Evolutionary conservation across 2,113 vertebrate genomes (phyloP), one percentile per base, ranked within the genome.

Genomic region (Gavialis gangeticus): DNA sequence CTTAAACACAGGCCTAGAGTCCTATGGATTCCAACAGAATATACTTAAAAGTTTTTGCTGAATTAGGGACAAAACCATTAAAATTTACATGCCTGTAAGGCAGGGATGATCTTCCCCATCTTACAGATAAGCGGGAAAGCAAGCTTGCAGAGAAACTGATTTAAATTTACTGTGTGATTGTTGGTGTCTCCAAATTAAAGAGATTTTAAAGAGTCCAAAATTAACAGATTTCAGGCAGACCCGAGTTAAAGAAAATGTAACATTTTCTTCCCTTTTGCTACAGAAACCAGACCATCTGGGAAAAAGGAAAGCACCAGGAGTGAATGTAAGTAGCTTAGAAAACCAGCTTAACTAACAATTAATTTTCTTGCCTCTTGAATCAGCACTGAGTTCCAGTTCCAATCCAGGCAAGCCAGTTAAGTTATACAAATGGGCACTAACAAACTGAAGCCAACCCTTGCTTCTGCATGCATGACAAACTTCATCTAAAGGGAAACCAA

Each of bases 1-100:
- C 34, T 71, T 79, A 85, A 96, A 89, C 89, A 89, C 93, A 83
- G 94, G 87, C 88, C 80, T 78, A 93, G 91, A 94, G 90, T 79
- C 82, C 79, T 93, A 94, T 84, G 90, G 84, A 82, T 62, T 79
- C 66, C 71, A 54, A 60, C 58, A 92, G 82, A 90, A 87, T 13
- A 34, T 62, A 60, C 92, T 94, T 92, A 10, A 91, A 87, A n/a
- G 91, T 85, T 96, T 46, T 71, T 91, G 92, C 93, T 66, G 85
- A 94, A 57, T 82, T 83, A 77, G 82, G 84, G 86, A 89, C 82
- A 16, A 14, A 82, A 75, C 79, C 28, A 93, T 87, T 71, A 69
- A 64, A 69, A 95, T 91, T 60, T 56, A 78, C 88, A 90, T 87
- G 90, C 87, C 95, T 30, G 67, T 25, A n/a, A 94, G 95, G 93